Evolutionary conservation across 2,797 vertebrate species (phyloP).

Genomic region (Chrosomus eos): DNA sequence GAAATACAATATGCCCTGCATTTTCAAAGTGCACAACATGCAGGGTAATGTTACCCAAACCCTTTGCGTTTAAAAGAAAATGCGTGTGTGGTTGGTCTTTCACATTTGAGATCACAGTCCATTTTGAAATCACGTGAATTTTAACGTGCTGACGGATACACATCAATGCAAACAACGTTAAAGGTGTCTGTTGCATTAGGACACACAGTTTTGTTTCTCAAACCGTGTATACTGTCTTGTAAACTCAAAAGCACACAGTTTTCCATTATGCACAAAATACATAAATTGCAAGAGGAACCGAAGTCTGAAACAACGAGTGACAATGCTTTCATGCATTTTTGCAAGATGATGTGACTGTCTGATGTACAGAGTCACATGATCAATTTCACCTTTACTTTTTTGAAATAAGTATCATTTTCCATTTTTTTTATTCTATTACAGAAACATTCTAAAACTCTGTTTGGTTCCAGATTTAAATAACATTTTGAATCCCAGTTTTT

Average conservation of each 20-base stretch:
- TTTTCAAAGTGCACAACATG: background rate
- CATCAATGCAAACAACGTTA: background rate
- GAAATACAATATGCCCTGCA: background rate
- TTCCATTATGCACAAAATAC: background rate
- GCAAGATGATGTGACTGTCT: too few relatives aligned
- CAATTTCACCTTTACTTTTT: too few relatives aligned
- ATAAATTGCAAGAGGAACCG: background rate
- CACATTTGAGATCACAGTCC: background rate
- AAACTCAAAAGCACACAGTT: background rate
- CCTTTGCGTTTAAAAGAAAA: background rate
- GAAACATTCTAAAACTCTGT: background rate
- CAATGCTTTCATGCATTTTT: too few relatives aligned
- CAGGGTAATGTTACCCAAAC: background rate
- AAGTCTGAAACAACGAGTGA: too few relatives aligned
- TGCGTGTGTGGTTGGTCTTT: background rate
- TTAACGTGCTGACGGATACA: background rate
- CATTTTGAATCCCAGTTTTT: background rate
- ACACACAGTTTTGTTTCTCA: background rate
- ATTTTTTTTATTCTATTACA: background rate
- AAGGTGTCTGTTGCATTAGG: background rate
- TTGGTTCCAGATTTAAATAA: background rate
- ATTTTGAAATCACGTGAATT: background rate
- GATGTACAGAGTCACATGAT: too few relatives aligned
- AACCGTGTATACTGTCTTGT: background rate
- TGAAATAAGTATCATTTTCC: too few relatives aligned